Conservation (phyloP, 2,113 vertebrate species). For the Salminus brasiliensis region DNA sequence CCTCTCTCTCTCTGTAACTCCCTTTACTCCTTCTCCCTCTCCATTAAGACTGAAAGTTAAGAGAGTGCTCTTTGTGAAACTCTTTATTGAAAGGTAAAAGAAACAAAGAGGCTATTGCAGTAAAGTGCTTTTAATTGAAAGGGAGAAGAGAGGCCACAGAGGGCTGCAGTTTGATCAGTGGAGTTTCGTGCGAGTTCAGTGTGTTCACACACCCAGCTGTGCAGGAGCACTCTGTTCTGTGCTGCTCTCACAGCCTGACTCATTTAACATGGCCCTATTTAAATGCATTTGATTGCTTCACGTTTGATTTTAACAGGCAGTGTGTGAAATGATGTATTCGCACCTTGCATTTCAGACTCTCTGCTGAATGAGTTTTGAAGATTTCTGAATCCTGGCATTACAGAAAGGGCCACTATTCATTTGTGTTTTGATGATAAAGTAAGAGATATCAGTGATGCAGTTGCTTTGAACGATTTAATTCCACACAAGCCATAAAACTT, state of each 20-base stretch:
- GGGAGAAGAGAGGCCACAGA: background rate
- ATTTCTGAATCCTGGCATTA: background rate
- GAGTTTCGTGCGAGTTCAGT: background rate
- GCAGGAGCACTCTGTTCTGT: slow-evolving; percentile 14
- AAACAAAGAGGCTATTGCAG: slow-evolving; percentile 26
- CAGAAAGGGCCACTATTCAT: background rate
- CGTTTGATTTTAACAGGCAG: slow-evolving; percentile 27
- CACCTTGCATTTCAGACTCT: slow-evolving; percentile 8
- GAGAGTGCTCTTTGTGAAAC: slow-evolving; percentile 19
- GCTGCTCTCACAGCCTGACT: slow-evolving; percentile 1
- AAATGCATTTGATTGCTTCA: slow-evolving; percentile 33
- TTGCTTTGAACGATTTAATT: background rate
- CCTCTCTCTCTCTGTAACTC: too few relatives aligned
- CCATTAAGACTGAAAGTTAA: slow-evolving; percentile 28
- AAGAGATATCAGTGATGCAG: background rate
- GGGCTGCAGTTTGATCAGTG: background rate
- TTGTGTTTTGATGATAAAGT: background rate
- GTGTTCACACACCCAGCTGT: slow-evolving; percentile 20
- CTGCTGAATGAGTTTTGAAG: slow-evolving; percentile 1
- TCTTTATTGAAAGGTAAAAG: slow-evolving; percentile 4
- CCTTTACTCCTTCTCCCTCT: too few relatives aligned
- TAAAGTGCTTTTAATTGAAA: slow-evolving; percentile 39
- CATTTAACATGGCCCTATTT: slow-evolving; percentile 26
- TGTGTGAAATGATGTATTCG: slow-evolving; percentile 29
- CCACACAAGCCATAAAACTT: background rate